These are phyloP conservation scores for Auanema freiburgensis DNA, from an alignment of 2,888 invertebrate species.

Conservation along the genomic window DNA sequence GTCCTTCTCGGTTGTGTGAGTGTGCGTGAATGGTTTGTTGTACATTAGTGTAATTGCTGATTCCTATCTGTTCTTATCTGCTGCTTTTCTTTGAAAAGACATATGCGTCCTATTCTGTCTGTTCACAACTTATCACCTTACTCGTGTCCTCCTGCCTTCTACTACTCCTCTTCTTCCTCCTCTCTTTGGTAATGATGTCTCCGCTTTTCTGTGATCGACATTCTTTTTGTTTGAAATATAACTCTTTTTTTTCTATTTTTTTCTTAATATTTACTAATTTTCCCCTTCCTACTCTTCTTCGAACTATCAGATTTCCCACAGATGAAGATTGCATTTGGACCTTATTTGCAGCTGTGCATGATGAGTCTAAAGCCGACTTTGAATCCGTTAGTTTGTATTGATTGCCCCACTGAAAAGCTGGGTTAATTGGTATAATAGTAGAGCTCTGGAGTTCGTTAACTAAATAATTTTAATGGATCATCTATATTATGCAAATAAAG, in stretches of 20 bases:
- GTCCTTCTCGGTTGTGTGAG: constrained; percentile 2
- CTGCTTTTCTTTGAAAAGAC: too few species aligned
- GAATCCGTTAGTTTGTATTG: not conserved
- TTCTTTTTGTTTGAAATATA: constrained; percentile 2
- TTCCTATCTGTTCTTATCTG: too few species aligned
- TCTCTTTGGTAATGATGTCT: constrained; percentile 3
- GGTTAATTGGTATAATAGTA: constrained; percentile 11
- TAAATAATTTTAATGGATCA: too few species aligned
- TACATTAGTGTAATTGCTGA: too few species aligned
- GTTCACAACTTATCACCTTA: constrained; percentile 1
- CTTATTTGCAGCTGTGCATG: too few species aligned
- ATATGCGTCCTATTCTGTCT: not conserved
- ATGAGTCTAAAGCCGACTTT: too few species aligned
- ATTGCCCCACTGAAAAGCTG: constrained; percentile 1
- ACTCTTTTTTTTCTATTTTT: not conserved
- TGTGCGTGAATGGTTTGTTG: too few species aligned
- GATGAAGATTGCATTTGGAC: too few species aligned
- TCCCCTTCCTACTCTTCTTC: not conserved
- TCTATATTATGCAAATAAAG: too few species aligned
- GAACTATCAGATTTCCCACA: too few species aligned
- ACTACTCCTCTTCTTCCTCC: not conserved
- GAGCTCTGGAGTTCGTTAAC: not conserved
- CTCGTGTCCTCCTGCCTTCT: constrained; percentile 4
- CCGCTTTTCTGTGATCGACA: too few species aligned
- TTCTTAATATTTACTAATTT: not conserved